These are phyloP conservation scores for Aplocera efformata DNA, from an alignment of 2,888 invertebrate genomes.

Conservation along the genomic window DNA sequence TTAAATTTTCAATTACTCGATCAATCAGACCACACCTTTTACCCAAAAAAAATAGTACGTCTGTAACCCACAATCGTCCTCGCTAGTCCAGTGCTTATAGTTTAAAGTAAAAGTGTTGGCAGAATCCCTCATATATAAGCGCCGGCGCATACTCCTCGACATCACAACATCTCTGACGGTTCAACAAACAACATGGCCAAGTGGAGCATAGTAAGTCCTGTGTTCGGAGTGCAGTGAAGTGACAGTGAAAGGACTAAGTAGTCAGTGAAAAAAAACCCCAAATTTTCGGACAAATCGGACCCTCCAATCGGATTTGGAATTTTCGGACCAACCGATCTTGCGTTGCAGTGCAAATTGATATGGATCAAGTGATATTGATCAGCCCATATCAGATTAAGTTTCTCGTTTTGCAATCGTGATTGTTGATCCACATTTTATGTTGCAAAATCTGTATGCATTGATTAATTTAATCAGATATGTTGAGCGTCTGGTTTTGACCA, in stretches of 20 bases:
- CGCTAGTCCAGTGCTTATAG: conserved; percentile 49
- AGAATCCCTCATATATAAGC: conserved; percentile 68
- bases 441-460: conserved; percentile 6
- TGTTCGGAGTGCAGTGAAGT: conserved; percentile 67
- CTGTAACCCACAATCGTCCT: conserved; percentile 63
- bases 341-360: not conserved
- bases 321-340: too few relatives aligned
- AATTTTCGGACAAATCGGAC: conserved; percentile 6
- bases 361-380: not conserved
- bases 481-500: conserved; percentile 4
- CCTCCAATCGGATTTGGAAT: conserved; percentile 7
- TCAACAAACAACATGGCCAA: conserved; percentile 65
- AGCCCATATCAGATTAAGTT: not conserved
- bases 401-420: conserved; percentile 9
- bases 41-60: conserved; percentile 54
- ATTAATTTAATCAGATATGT: conserved; percentile 1
- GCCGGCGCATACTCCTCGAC: conserved; percentile 37
- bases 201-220: conserved; percentile 70
- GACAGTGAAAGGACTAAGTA: conserved; percentile 28
- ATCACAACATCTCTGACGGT: conserved; percentile 62
- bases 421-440: conserved; percentile 14
- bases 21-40: conserved; percentile 30
- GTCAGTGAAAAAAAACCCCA: conserved; percentile 15
- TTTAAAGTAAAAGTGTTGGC: conserved; percentile 72
- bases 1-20: conserved; percentile 4